phyloP scores from a whole-genome alignment of 2,113 vertebrate species.

The Heloderma charlesbogerti region DNA sequence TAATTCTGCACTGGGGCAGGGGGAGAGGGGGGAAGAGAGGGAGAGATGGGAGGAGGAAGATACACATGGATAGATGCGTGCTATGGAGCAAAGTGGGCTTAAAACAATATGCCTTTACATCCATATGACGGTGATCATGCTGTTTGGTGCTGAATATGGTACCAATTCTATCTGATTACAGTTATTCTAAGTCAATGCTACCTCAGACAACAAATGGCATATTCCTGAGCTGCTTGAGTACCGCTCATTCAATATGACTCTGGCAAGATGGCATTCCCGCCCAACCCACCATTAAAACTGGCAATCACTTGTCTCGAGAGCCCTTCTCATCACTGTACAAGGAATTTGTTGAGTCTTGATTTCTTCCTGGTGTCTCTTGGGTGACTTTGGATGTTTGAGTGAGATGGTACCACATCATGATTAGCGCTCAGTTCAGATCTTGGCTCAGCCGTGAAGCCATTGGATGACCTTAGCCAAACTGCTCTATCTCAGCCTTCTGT shows the following conservation, averaged over 20 bases:
- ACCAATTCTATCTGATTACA: neutral
- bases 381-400: too few species aligned
- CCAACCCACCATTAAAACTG: neutral
- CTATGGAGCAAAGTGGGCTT: neutral
- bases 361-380: neutral
- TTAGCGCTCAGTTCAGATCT: too few species aligned
- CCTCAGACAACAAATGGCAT: neutral
- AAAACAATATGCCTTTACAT: neutral
- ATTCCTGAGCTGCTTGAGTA: neutral
- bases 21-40: neutral
- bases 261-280: neutral
- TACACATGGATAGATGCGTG: neutral
- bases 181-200: neutral
- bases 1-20: slow-evolving; percentile 34
- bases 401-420: too few species aligned
- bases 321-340: neutral
- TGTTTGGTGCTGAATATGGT: neutral
- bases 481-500: too few species aligned
- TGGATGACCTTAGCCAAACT: too few species aligned
- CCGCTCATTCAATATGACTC: too few species aligned
- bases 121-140: neutral
- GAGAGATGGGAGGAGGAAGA: neutral
- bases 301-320: neutral
- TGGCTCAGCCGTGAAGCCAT: too few species aligned
- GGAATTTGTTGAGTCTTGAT: neutral